Base-by-base conservation (phyloP, 2,797 vertebrate species). In the Oreonectes daqikongensis region DNA sequence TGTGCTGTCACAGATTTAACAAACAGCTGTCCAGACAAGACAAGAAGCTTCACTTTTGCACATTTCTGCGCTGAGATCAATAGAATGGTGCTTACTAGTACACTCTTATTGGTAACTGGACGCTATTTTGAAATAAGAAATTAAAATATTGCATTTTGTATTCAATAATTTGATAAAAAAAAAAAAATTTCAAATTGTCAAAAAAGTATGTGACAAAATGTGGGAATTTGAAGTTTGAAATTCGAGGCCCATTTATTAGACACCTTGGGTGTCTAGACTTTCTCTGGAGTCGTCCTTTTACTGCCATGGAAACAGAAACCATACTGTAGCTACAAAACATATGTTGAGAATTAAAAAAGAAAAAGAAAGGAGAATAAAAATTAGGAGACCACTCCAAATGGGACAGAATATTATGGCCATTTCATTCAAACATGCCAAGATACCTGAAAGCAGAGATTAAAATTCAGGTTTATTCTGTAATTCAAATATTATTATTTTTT, bases 251-350 rank as follows among this genome's bases (percentile, higher is more conserved):
- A 65, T 68, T 59, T 57, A n/a, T 42, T 72, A 72, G 42, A 74
- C 26, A 1, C 26, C 20, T 61, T 64, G 17, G 4, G 28, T 24
- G n/a, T 32, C 64, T 64, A 30, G 4, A 12, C 72, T 59, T 32
- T 59, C 32, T 42, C 10, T 24, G 44, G 15, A 63, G 32, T 74
- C 46, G 24, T 24, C 40, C 17, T 57, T 55, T 75, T 55, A 78
- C 78, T 59, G 76, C 75, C 71, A 83, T 83, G 61, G 24, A 75
- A 78, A 68, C 69, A 44, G 42, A 59, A 78, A 35, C 24, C 17
- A 18, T 18, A 14, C 12, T 57, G 14, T 42, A 30, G 46, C 55
- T 22, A 18, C n/a, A 24, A 48, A 72, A 11, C 48, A 18, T n/a
- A 22, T 48, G 69, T 18, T 50, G 28, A 72, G 42, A 48, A 22